Conservation (phyloP, 2,888 invertebrate genomes). For the Tetragonisca angustula region DNA sequence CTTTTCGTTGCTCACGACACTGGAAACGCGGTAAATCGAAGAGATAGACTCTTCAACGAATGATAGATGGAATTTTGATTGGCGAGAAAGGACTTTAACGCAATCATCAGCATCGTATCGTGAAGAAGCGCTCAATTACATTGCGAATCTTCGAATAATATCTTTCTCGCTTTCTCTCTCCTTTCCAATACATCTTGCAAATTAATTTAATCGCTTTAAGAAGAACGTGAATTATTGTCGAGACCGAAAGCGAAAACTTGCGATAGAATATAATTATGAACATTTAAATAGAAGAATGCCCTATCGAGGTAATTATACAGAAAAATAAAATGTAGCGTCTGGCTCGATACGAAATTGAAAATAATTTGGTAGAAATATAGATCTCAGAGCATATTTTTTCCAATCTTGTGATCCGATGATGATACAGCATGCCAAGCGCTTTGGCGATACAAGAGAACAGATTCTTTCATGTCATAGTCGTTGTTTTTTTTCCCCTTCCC, state of each 20-base stretch:
- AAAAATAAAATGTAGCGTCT: not conserved
- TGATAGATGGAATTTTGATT: slow-evolving; percentile 21
- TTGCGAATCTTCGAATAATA: slow-evolving; percentile 6
- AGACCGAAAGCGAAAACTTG: not conserved
- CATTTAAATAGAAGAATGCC: too few relatives aligned
- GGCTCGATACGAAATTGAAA: not conserved
- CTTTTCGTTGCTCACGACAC: not conserved
- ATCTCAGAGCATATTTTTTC: slow-evolving; percentile 28
- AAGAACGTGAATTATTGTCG: not conserved
- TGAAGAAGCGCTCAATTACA: not conserved
- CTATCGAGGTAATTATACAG: not conserved
- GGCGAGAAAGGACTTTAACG: slow-evolving; percentile 12
- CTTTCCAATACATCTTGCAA: slow-evolving; percentile 7
- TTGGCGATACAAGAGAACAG: slow-evolving; percentile 7
- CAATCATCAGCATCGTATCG: not conserved
- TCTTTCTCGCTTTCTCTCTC: not conserved
- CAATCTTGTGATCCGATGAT: slow-evolving; percentile 46
- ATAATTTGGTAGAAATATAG: too few relatives aligned
- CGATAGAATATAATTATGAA: not conserved
- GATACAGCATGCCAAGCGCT: slow-evolving; percentile 25
- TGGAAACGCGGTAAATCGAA: slow-evolving; percentile 50
- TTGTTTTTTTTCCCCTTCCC: slow-evolving; percentile 10
- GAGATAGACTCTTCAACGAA: slow-evolving; percentile 36
- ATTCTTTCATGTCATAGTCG: slow-evolving; percentile 10
- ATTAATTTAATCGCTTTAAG: slow-evolving; percentile 31